Evolutionary conservation across 1,140 invertebrate species (phyloP).

Genomic region (Marisa cornuarietis): DNA sequence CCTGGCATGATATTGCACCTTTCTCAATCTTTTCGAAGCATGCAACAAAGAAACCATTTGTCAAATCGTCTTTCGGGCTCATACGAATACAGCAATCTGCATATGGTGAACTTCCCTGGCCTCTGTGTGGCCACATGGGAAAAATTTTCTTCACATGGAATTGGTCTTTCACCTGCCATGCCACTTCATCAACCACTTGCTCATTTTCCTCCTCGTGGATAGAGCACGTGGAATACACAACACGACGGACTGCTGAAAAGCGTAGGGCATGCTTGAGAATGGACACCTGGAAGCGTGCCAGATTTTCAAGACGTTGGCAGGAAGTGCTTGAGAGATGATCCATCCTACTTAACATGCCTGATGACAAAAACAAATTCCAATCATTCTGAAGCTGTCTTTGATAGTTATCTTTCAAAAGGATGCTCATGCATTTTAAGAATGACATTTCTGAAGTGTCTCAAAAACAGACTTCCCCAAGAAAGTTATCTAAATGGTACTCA

Average conservation of each 20-base stretch:
- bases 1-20: not conserved
- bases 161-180: constrained; percentile 49
- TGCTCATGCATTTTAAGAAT: too few relatives aligned
- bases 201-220: constrained; percentile 92
- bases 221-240: constrained; percentile 97
- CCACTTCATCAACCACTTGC: constrained; percentile 76
- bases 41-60: constrained; percentile 95
- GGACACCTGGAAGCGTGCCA: constrained; percentile 85
- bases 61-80: constrained; percentile 77
- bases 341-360: constrained; percentile 70
- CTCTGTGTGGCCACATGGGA: constrained; percentile 59
- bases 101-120: constrained; percentile 45
- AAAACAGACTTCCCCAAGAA: too few relatives aligned
- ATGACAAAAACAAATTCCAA: constrained; percentile 30
- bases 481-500: too few relatives aligned
- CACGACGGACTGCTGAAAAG: constrained; percentile 83
- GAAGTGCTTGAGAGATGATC: constrained; percentile 32
- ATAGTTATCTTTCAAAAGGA: too few relatives aligned
- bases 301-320: constrained; percentile 46
- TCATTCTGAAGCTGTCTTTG: not conserved
- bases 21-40: constrained; percentile 73
- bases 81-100: constrained; percentile 79
- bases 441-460: too few relatives aligned
- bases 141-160: constrained; percentile 48
- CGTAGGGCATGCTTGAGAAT: constrained; percentile 86